Base-by-base conservation (phyloP, 2,888 invertebrate genomes). In the Colletes collaris region DNA sequence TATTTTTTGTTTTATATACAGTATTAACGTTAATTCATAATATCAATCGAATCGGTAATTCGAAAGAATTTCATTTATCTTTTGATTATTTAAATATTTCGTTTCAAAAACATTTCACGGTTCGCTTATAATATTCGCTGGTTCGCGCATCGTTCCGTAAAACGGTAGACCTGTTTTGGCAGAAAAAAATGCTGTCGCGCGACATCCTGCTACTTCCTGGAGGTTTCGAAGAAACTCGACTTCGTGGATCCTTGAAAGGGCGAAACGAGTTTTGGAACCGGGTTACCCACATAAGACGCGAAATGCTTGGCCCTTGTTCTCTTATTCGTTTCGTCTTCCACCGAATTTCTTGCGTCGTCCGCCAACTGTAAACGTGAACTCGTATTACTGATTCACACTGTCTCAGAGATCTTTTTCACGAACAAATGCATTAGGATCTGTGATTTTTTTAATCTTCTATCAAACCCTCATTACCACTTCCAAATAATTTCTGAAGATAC, bases 231-330 rank as follows among this genome's bases (percentile, higher is more conserved):
- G 78, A 81, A 81, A 78, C 69, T 44, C 62, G 60, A 70, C 76
- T 67, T 69, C 53, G 59, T 69, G 75, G 79, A 79, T 80, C 75
- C 73, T 68, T 52, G 67, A 86, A 86, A 87, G 84, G 85, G 83
- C 84, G 74, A 85, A 89, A 89, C 90, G 83, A 88, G 90, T 90
- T 90, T 86, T 81, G 85, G 86, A 88, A 91, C 89, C 88, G 88
- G 90, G 89, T 90, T 88, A 90, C 89, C 90, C 88, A 89, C 87
- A 87, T 91, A 60, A 37, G 16, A 65, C n/a, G 37, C 65, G 65
- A 75, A 64, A 69, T 60, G 10, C n/a, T 16, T 46, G 52, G 16
- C 10, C 13, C 50, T 60, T 70, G 58, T 80, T 77, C 84, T 46
- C 79, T 83, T 84, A 82, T 84, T 59, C 19, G 35, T 10, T 44